These are phyloP conservation scores for Gymnocypris eckloni DNA, from an alignment of 2,797 vertebrate species.

Conservation along the genomic window DNA sequence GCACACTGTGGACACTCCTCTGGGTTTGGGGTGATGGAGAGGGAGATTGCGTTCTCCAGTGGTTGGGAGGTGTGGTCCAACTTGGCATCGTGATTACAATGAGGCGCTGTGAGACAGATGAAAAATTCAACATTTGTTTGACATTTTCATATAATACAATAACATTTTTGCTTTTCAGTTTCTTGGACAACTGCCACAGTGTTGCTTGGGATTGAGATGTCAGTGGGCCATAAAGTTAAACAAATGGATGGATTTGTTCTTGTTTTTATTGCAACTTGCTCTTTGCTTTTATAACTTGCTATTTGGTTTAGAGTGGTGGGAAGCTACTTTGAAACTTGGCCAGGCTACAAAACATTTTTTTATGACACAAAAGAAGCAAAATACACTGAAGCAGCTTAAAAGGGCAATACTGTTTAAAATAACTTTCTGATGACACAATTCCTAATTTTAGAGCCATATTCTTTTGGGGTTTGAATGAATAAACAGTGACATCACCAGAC, in stretches of 20 bases:
- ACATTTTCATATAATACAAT: slow-evolving; percentile 33
- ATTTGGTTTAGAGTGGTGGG: not conserved
- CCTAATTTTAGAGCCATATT: not conserved
- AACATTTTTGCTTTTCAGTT: not conserved
- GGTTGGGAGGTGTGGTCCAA: slow-evolving; percentile 74
- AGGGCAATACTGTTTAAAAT: not conserved
- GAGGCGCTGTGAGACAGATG: slow-evolving; percentile 68
- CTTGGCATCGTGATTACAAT: slow-evolving; percentile 84
- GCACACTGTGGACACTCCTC: slow-evolving; percentile 84
- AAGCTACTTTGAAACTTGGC: slow-evolving; percentile 2
- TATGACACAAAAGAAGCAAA: not conserved
- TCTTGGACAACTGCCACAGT: slow-evolving; percentile 20
- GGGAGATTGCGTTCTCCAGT: slow-evolving; percentile 81
- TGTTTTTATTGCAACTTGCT: slow-evolving; percentile 26
- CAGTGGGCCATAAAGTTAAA: slow-evolving; percentile 23
- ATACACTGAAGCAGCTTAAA: not conserved
- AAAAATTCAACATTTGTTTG: not conserved
- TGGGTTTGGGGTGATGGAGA: slow-evolving; percentile 81
- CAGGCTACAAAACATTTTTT: not conserved
- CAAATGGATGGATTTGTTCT: not conserved
- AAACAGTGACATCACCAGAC: too few species aligned
- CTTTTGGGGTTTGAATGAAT: not conserved
- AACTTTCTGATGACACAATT: not conserved
- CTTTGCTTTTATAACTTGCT: slow-evolving; percentile 26
- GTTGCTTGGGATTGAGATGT: slow-evolving; percentile 15